These are phyloP conservation scores for Ascaphus truei DNA, from an alignment of 2,113 vertebrate genomes.

Conservation along the genomic window DNA sequence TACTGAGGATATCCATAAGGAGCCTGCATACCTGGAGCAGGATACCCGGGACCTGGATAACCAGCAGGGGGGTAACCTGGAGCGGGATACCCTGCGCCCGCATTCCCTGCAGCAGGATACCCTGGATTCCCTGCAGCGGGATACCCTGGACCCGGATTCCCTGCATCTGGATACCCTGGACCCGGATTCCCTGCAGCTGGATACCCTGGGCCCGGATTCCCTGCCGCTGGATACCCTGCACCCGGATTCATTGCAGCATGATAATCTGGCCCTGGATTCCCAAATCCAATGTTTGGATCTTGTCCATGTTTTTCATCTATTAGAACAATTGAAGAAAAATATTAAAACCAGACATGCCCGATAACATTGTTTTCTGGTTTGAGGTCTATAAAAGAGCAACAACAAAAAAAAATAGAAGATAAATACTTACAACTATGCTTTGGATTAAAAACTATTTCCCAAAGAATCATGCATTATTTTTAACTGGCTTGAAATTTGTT, in stretches of 20 bases:
- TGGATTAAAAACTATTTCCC: too few species aligned
- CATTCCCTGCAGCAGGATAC: not conserved
- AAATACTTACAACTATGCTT: too few species aligned
- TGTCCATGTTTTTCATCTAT: not conserved
- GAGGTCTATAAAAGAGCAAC: too few species aligned
- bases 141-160: not conserved
- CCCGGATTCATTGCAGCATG: not conserved
- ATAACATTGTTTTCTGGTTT: too few species aligned
- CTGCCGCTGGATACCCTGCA: not conserved
- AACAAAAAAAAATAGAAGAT: too few species aligned
- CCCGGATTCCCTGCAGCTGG: not conserved
- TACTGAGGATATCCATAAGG: not conserved
- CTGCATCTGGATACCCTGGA: too few species aligned
- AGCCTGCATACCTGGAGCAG: not conserved
- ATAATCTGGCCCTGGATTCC: not conserved
- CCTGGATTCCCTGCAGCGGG: not conserved
- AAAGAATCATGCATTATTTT: too few species aligned
- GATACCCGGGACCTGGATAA: too few species aligned
- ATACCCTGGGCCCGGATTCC: not conserved
- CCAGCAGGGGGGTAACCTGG: not conserved
- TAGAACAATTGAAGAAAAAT: not conserved
- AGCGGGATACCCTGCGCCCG: not conserved
- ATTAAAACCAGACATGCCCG: not conserved
- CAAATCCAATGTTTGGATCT: not conserved
- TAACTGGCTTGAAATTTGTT: too few species aligned